Evolutionary conservation across 92 coral and sea anemone genomes (phyloP).

Genomic region (Zoanthus solanderi): DNA sequence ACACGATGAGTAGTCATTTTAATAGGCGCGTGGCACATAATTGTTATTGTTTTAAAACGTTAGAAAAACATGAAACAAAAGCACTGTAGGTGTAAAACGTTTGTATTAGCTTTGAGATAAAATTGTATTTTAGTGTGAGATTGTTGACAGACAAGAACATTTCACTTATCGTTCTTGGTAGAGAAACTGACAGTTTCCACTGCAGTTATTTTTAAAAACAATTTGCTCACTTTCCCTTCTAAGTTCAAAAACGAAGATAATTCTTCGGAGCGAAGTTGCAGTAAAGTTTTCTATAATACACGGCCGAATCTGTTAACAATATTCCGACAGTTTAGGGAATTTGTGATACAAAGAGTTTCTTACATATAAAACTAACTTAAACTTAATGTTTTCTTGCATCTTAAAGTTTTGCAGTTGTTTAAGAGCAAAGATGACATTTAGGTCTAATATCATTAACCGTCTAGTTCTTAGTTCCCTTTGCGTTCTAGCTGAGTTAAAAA

Average conservation of each 20-base stretch:
- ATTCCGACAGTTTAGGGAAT: too few species aligned
- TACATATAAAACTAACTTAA: too few species aligned
- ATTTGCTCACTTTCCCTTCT: neutral
- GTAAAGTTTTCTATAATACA: too few species aligned
- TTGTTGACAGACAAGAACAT: constrained; percentile 3
- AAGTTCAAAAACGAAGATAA: neutral
- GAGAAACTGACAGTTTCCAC: neutral
- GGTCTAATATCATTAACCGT: too few species aligned
- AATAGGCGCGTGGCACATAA: constrained; percentile 25
- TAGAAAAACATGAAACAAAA: neutral
- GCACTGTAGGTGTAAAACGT: neutral
- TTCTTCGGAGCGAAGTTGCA: too few species aligned
- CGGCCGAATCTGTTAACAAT: too few species aligned
- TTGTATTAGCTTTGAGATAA: neutral
- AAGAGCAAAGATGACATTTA: too few species aligned
- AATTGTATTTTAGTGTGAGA: neutral
- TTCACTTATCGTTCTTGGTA: neutral
- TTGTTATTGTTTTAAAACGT: neutral
- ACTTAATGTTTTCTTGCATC: too few species aligned
- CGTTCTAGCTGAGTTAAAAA: too few species aligned
- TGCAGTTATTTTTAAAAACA: neutral
- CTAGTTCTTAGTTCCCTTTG: too few species aligned
- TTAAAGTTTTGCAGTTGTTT: too few species aligned
- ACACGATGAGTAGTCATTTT: neutral
- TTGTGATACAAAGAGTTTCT: too few species aligned